Evolutionary conservation across 2,797 vertebrate species (phyloP), one percentile per base, ranked within the genome.

Genomic region (Alouatta caraya): DNA sequence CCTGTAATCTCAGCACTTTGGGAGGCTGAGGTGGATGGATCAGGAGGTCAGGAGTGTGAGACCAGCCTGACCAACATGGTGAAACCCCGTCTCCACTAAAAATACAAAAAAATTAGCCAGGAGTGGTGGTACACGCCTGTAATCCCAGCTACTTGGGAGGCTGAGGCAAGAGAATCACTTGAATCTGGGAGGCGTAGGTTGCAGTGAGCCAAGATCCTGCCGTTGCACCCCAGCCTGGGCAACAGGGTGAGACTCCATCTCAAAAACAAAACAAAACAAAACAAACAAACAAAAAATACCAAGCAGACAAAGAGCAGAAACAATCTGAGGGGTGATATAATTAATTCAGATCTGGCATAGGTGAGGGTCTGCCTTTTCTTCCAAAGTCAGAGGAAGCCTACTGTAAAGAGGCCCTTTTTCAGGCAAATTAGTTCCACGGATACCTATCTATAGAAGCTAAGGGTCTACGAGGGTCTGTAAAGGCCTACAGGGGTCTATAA

Each of bases 321-420:
- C 19, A 67, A 57, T 21, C 30, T 11, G 22, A 52, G 19, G 14
- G 8, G 6, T 86, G 55, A 88, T 46, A 84, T 3, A 70, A 50
- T 70, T 46, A 82, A 94, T 55, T 88, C 44, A 24, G 72, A 94
- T 33, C 30, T 83, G 61, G 50, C 48, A 85, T 8, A 70, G 44
- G 19, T 21, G 73, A 88, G 48, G 91, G 24, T 46, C 59, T 85
- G 73, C 17, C 57, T 88, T 64, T 88, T 59, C 30, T 78, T 83
- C 59, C 75, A 42, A 82, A 80, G 72, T 44, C 15, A 42, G 52
- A 85, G 44, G 14, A 87, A 80, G 72, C 55, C 52, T 57, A 19
- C 0, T n/a, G 15, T 28, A 1, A 52, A 70, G 33, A 59, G 72
- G 57, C 26, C 26, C 55, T 39, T 76, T 59, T 76, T 93, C 19